Evolutionary conservation across 1,140 invertebrate genomes (phyloP).

Genomic region (Aphaenogaster rudis): DNA sequence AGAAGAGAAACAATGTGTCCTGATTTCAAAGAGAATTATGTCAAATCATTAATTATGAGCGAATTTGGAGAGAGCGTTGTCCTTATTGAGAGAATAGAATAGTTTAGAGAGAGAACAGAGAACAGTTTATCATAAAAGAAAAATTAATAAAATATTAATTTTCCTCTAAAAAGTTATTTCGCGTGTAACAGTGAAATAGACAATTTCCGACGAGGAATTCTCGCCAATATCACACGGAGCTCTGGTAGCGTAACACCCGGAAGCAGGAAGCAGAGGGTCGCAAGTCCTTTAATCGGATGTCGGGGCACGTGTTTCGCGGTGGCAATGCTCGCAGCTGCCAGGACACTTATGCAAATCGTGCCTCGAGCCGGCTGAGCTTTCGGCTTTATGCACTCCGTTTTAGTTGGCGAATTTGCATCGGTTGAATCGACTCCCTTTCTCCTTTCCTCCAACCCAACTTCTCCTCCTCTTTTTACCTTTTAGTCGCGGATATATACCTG

Average conservation of each 20-base stretch:
- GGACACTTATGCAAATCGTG: conserved; percentile 85
- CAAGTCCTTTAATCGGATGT: conserved; percentile 82
- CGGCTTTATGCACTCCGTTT: conserved; percentile 82
- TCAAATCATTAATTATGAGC: background rate
- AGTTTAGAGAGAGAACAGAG: too few species aligned
- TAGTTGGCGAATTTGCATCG: conserved; percentile 84
- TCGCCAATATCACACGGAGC: conserved; percentile 55
- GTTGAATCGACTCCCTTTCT: conserved; percentile 78
- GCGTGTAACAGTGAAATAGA: conserved; percentile 19
- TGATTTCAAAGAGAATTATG: background rate
- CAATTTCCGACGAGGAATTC: conserved; percentile 48
- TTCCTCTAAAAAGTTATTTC: background rate
- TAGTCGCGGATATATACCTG: conserved; percentile 73
- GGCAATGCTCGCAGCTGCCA: conserved; percentile 81
- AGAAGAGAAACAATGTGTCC: background rate
- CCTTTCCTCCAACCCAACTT: conserved; percentile 66
- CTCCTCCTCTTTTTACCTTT: conserved; percentile 73
- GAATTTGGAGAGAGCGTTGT: background rate
- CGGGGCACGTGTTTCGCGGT: conserved; percentile 82
- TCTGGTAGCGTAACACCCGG: conserved; percentile 70
- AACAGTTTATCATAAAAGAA: background rate
- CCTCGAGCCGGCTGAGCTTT: conserved; percentile 83
- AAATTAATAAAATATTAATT: conserved; percentile 6
- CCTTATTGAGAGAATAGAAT: background rate
- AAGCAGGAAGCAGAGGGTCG: conserved; percentile 75